Evolutionary conservation across 2,888 invertebrate genomes (phyloP).

Genomic region (Halictus ligatus): DNA sequence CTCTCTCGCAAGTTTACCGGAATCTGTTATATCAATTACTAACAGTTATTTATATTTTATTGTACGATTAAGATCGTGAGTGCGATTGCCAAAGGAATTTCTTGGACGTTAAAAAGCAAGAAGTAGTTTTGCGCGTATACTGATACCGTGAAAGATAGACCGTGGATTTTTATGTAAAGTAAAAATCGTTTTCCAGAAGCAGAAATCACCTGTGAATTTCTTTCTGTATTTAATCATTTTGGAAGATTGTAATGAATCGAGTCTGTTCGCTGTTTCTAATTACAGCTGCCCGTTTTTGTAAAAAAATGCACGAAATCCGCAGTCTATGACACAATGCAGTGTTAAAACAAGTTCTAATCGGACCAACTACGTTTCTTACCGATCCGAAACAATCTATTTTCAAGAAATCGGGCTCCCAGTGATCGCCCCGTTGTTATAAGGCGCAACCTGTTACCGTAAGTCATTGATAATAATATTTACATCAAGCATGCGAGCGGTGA

Average conservation of each 20-base stretch:
- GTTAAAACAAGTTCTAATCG: not conserved
- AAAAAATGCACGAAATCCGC: not conserved
- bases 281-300: not conserved
- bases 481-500: slow-evolving; percentile 23
- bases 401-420: not conserved
- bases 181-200: too few species aligned
- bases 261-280: too few species aligned
- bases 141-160: too few species aligned
- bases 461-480: slow-evolving; percentile 29
- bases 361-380: too few species aligned
- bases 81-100: too few species aligned
- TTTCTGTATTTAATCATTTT: not conserved
- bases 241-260: not conserved
- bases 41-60: too few species aligned
- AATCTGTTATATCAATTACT: too few species aligned
- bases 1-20: too few species aligned
- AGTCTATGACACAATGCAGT: not conserved
- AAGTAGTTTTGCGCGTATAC: too few species aligned
- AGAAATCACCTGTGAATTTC: not conserved
- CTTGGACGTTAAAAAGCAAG: too few species aligned
- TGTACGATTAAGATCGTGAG: too few species aligned
- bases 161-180: too few species aligned
- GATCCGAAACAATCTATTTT: not conserved
- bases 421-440: not conserved
- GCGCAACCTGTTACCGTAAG: slow-evolving; percentile 26